A percentile compares a stretch with the other conserved stretches of the same genome.
phyloP scores from a whole-genome alignment of 2,797 vertebrate genomes.

The Microchirus variegatus region DNA sequence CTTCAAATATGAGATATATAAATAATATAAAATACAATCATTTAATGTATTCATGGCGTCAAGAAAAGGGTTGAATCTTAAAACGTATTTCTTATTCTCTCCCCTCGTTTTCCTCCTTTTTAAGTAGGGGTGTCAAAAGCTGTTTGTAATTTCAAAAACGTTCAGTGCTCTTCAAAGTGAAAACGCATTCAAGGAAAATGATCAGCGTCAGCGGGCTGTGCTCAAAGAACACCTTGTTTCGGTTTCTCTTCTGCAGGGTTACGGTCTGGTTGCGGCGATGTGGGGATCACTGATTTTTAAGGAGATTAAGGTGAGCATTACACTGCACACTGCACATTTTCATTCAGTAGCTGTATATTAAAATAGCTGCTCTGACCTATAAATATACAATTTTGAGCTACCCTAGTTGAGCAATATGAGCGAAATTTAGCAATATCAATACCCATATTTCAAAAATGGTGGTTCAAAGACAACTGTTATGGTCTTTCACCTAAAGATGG shows the following conservation, averaged over 20 bases:
- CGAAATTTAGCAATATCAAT: too few relatives aligned
- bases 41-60: too few relatives aligned
- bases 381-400: too few relatives aligned
- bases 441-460: too few relatives aligned
- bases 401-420: too few relatives aligned
- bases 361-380: not conserved
- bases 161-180: not conserved
- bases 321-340: not conserved
- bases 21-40: too few relatives aligned
- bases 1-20: too few relatives aligned
- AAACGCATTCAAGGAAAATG: not conserved
- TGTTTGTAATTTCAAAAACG: not conserved
- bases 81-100: not conserved
- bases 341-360: not conserved
- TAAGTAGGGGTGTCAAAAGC: too few relatives aligned
- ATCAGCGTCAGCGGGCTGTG: not conserved
- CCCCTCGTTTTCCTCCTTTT: not conserved
- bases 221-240: constrained; percentile 3
- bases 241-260: constrained; percentile 79
- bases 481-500: too few relatives aligned
- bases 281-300: constrained; percentile 89
- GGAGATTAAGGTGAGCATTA: constrained; percentile 72
- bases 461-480: too few relatives aligned
- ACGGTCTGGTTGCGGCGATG: constrained; percentile 87
- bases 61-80: too few relatives aligned